Conservation (phyloP, 2,888 invertebrate species). For the Zhuqinia jingwanae region DNA sequence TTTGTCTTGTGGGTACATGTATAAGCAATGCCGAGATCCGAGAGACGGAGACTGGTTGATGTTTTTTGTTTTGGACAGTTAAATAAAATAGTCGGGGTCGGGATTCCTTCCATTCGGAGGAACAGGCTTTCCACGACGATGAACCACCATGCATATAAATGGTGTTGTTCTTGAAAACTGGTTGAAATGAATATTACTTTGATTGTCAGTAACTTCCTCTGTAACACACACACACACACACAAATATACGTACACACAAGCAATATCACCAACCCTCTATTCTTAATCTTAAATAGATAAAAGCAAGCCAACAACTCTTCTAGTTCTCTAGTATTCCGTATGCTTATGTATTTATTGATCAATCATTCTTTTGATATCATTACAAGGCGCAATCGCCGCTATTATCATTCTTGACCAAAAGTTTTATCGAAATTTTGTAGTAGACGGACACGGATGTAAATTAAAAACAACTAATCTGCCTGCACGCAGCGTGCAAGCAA, state of each 20-base stretch:
- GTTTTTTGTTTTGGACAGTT: background rate
- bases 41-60: slow-evolving; percentile 10
- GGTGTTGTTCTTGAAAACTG: slow-evolving; percentile 31
- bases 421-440: background rate
- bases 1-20: background rate
- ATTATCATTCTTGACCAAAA: background rate
- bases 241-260: background rate
- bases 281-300: background rate
- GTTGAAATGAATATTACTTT: slow-evolving; percentile 35
- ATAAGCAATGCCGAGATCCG: background rate
- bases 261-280: background rate
- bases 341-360: slow-evolving; percentile 29
- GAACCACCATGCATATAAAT: slow-evolving; percentile 1
- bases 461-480: background rate
- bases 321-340: too few relatives aligned
- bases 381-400: background rate
- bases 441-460: slow-evolving; percentile 30
- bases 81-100: slow-evolving; percentile 22
- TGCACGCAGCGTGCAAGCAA: background rate
- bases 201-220: background rate
- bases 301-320: background rate
- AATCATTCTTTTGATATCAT: slow-evolving; percentile 5
- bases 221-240: slow-evolving; percentile 2
- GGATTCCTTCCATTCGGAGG: slow-evolving; percentile 16
- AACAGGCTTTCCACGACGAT: slow-evolving; percentile 6